phyloP scores from a whole-genome alignment of 2,113 vertebrate genomes.

The Archilochus colubris region DNA sequence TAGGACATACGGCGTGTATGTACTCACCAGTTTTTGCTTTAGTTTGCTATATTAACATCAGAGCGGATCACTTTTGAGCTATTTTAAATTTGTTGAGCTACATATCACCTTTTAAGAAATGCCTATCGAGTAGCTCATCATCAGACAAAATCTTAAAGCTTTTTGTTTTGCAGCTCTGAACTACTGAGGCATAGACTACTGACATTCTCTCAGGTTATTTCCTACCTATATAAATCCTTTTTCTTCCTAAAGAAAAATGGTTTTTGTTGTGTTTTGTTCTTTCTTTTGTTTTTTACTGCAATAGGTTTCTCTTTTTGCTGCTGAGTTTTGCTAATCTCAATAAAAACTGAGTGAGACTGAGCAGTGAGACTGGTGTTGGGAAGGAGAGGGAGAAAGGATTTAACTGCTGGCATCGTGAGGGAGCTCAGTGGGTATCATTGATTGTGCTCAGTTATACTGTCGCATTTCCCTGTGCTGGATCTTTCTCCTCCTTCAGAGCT shows the following conservation, averaged over 20 bases:
- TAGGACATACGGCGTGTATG: neutral
- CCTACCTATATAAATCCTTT: constrained; percentile 19
- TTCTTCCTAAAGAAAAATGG: neutral
- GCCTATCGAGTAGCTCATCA: neutral
- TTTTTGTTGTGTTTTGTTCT: neutral
- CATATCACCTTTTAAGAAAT: neutral
- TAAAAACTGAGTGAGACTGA: neutral
- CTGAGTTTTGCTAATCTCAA: neutral
- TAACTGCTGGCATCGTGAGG: neutral
- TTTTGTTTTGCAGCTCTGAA: neutral
- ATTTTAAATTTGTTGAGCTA: neutral
- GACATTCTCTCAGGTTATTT: constrained; percentile 10
- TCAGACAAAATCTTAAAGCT: neutral
- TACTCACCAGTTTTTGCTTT: neutral
- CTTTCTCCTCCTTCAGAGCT: neutral
- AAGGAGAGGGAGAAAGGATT: neutral
- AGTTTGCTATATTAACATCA: neutral
- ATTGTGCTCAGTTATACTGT: neutral
- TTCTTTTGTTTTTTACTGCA: neutral
- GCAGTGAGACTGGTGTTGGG: neutral
- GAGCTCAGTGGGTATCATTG: rapidly evolving
- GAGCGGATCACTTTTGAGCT: neutral
- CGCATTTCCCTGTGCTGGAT: neutral
- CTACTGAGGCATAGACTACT: neutral
- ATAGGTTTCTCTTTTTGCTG: neutral